phyloP scores from a whole-genome alignment of 1,140 invertebrate genomes.

The Zaprionus capensis region DNA sequence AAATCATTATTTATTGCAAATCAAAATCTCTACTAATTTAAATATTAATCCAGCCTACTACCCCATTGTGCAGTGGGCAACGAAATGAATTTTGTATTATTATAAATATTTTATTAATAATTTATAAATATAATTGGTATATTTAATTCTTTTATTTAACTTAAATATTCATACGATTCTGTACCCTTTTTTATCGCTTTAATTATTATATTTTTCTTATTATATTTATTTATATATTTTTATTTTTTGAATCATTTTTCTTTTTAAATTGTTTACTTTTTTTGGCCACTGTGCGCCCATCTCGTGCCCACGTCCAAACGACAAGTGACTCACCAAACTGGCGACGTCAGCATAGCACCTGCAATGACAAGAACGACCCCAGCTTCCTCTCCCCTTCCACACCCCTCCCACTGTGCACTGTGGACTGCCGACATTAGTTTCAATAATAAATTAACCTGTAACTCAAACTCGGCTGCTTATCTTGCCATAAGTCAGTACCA shows the following conservation, averaged over 20 bases:
- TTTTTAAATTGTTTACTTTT: neutral
- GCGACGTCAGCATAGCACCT: conserved; percentile 49
- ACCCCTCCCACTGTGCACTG: neutral
- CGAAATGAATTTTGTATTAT: neutral
- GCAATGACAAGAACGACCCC: conserved; percentile 13
- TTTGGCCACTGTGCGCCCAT: neutral
- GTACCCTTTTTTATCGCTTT: fast-evolving
- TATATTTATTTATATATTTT: neutral
- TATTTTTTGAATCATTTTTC: neutral
- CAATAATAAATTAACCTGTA: conserved; percentile 76
- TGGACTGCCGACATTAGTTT: conserved; percentile 65
- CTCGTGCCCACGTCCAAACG: neutral
- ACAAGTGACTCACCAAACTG: conserved; percentile 33
- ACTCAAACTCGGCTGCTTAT: conserved; percentile 67
- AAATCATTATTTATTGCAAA: no score
- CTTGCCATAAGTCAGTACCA: conserved; percentile 57
- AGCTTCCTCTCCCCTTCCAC: neutral
- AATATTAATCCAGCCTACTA: neutral
- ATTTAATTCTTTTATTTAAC: neutral
- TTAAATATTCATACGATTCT: neutral
- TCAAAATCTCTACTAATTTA: neutral
- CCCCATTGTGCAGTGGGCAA: no score
- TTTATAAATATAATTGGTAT: neutral
- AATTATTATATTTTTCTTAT: neutral
- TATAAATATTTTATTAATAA: neutral